A percentile compares a stretch with the other conserved stretches of the same genome.
phyloP scores from a whole-genome alignment of 2,113 vertebrate species.

The Prionailurus bengalensis region DNA sequence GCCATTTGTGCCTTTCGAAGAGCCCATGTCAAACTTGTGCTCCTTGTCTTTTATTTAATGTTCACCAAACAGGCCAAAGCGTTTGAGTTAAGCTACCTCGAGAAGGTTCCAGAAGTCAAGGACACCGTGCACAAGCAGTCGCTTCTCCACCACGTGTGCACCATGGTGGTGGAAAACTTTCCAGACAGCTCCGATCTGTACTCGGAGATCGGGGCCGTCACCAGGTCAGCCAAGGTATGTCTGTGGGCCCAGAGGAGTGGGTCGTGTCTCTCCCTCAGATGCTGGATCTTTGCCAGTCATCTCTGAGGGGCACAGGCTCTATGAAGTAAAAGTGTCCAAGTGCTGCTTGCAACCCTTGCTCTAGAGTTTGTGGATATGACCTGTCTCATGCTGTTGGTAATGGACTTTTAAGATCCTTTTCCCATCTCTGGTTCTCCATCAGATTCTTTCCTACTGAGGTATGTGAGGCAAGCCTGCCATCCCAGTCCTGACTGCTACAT shows the following conservation, averaged over 20 bases:
- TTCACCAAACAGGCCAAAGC: constrained; percentile 93
- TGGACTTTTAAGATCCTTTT: constrained; percentile 72
- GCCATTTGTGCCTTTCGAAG: neutral
- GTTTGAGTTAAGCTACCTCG: constrained; percentile 98
- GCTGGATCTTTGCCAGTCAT: neutral
- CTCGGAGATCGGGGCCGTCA: constrained; percentile 97
- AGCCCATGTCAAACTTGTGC: neutral
- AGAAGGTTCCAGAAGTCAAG: constrained; percentile 99
- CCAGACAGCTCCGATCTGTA: constrained; percentile 98
- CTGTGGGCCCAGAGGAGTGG: neutral
- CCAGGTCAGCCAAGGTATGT: constrained; percentile 96
- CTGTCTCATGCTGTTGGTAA: neutral
- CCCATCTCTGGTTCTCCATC: constrained; percentile 59
- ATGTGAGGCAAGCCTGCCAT: neutral
- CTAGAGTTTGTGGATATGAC: neutral
- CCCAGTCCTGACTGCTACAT: neutral
- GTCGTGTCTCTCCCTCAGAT: neutral
- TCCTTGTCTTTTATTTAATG: constrained; percentile 5
- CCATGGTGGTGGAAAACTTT: constrained; percentile 98
- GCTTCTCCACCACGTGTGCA: constrained; percentile 96
- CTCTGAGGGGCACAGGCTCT: neutral
- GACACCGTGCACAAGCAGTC: constrained; percentile 99
- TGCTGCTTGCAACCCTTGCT: neutral
- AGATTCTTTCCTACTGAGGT: constrained; percentile 64
- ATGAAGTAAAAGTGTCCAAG: neutral